Evolutionary conservation across 2,113 vertebrate genomes (phyloP).

Genomic region (Chamaetylas fuelleborni): DNA sequence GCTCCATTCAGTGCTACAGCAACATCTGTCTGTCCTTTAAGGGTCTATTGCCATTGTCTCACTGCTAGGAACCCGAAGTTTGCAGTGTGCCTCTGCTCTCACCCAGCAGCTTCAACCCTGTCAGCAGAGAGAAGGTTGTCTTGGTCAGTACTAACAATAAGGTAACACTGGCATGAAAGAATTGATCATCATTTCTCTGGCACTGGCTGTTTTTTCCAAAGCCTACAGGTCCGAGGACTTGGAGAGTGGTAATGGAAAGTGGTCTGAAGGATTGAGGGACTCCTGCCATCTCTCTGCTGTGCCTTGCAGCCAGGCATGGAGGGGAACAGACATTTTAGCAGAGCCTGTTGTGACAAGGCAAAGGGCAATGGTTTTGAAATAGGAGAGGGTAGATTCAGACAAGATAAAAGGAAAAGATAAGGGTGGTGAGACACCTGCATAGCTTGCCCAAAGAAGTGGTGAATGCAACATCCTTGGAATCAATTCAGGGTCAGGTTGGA

Average conservation of each 20-base stretch:
- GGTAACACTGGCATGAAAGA: not conserved
- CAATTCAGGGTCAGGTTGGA: not conserved
- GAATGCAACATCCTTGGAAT: not conserved
- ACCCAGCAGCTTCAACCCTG: rapidly evolving
- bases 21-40: not conserved
- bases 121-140: not conserved
- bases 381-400: not conserved
- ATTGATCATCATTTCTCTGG: not conserved
- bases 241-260: not conserved
- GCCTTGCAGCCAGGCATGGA: not conserved
- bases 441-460: not conserved
- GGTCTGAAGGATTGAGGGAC: not conserved
- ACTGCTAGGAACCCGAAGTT: not conserved
- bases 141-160: rapidly evolving
- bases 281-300: not conserved
- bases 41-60: not conserved
- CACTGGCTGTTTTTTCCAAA: not conserved
- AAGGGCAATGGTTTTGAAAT: not conserved
- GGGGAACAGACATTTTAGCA: not conserved
- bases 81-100: not conserved
- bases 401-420: not conserved
- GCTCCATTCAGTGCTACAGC: not conserved
- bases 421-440: not conserved
- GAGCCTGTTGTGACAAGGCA: not conserved
- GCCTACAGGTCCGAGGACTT: not conserved